Percentiles rank a stretch among this genome's conserved stretches.
Conservation (phyloP, 2,113 vertebrate species). For the Xenopus borealis region DNA sequence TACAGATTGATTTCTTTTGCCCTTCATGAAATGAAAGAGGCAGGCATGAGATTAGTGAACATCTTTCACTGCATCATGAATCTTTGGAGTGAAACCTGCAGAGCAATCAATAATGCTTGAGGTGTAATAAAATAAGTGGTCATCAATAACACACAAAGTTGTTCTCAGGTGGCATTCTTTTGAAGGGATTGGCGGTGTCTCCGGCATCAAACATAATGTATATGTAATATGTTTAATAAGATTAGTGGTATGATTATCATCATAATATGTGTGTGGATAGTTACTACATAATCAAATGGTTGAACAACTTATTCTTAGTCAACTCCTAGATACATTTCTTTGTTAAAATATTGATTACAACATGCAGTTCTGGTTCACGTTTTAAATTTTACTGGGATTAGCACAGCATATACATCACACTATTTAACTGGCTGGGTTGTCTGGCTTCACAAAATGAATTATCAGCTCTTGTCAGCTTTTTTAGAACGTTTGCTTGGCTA, state of each 20-base stretch:
- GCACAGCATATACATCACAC: no score
- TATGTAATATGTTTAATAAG: no score
- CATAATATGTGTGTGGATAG: no score
- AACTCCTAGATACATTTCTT: no score
- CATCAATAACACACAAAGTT: neutral
- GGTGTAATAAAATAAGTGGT: neutral
- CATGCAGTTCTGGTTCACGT: no score
- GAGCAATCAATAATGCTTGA: neutral
- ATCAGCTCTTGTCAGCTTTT: conserved; percentile 34
- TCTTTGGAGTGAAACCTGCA: neutral
- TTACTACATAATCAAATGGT: no score
- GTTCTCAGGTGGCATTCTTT: neutral
- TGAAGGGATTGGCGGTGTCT: neutral
- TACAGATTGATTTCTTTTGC: neutral
- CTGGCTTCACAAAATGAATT: conserved; percentile 22
- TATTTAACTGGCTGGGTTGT: conserved; percentile 12
- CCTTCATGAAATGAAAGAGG: neutral
- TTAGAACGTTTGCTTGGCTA: conserved; percentile 37
- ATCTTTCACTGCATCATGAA: neutral
- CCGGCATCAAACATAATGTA: no score
- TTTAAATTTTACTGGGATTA: no score
- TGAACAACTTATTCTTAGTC: no score
- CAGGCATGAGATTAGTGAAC: neutral
- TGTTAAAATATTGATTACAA: no score
- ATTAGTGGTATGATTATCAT: no score